A percentile compares a stretch with the other conserved stretches of the same genome.
Evolutionary conservation across 2,797 vertebrate species (phyloP).

Genomic region (Chaenodraco wilsoni): DNA sequence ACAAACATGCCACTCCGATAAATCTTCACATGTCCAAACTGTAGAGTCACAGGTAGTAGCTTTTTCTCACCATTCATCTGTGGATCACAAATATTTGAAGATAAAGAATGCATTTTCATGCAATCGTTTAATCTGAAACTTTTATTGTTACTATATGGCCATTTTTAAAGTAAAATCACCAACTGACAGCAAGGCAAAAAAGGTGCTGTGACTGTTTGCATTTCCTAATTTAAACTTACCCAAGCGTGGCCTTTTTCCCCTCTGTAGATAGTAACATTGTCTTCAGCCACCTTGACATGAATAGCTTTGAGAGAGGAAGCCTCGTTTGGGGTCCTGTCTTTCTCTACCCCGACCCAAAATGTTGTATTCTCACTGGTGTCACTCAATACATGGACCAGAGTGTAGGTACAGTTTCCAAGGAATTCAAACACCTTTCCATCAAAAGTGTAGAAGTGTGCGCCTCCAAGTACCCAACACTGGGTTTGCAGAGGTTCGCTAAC

Average conservation of each 20-base stretch:
- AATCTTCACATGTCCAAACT: conserved; percentile 54
- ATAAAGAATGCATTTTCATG: not conserved
- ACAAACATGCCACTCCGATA: conserved; percentile 62
- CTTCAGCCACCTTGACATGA: conserved; percentile 57
- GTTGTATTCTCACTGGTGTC: conserved; percentile 64
- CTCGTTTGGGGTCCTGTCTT: conserved; percentile 57
- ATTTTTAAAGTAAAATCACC: not conserved
- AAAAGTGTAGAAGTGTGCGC: conserved; percentile 82
- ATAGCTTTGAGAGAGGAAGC: conserved; percentile 52
- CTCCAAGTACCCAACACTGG: conserved; percentile 75
- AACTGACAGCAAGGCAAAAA: not conserved
- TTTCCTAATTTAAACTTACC: conserved; percentile 15
- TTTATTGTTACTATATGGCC: too few relatives aligned
- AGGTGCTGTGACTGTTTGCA: not conserved
- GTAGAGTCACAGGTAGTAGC: conserved; percentile 58
- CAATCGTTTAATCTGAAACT: not conserved
- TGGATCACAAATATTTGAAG: not conserved
- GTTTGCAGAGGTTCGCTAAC: conserved; percentile 33
- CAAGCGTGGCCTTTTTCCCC: conserved; percentile 55
- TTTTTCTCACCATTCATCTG: conserved; percentile 73
- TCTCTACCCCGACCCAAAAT: conserved; percentile 72
- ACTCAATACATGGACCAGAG: conserved; percentile 50
- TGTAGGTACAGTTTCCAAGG: conserved; percentile 83
- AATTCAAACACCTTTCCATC: conserved; percentile 72
- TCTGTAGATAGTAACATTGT: conserved; percentile 55